A percentile compares a stretch with the other conserved stretches of the same genome.
These are phyloP conservation scores for Eulacestoma nigropectus DNA, from an alignment of 2,113 vertebrate species.

Conservation along the genomic window DNA sequence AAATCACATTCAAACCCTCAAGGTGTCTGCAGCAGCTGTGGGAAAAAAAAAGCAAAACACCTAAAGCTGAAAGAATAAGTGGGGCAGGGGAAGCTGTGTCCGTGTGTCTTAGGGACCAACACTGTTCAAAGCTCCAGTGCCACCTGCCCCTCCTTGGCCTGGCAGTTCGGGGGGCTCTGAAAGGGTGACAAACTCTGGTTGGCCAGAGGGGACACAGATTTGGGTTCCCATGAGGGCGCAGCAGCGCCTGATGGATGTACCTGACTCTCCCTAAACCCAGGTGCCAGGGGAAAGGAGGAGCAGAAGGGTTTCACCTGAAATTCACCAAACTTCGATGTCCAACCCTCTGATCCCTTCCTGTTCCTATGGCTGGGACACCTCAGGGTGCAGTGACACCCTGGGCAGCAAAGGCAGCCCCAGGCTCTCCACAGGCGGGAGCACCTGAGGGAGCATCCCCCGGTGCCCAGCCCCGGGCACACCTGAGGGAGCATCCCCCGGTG, in stretches of 20 bases:
- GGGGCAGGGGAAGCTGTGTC: background rate
- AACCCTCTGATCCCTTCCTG: background rate
- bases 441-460: background rate
- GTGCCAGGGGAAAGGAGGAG: rapidly evolving
- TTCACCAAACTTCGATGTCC: rapidly evolving
- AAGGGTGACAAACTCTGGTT: rapidly evolving
- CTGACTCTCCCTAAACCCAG: background rate
- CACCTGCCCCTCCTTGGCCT: background rate
- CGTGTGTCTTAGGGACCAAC: background rate
- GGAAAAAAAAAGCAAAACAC: rapidly evolving
- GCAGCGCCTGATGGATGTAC: background rate
- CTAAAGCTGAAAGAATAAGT: background rate
- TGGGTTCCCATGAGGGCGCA: background rate
- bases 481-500: background rate
- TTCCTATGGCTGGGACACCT: background rate
- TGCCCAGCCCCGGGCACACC: background rate
- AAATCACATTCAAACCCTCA: background rate
- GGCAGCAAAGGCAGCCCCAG: background rate
- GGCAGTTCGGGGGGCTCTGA: background rate
- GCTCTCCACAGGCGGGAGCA: background rate
- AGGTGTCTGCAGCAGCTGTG: background rate
- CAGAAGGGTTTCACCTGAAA: background rate
- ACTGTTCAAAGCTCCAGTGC: rapidly evolving
- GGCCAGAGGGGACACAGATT: rapidly evolving
- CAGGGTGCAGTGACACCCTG: background rate